These are phyloP conservation scores for Acyrthosiphon pisum DNA, from an alignment of 1,140 invertebrate genomes.

Conservation along the genomic window DNA sequence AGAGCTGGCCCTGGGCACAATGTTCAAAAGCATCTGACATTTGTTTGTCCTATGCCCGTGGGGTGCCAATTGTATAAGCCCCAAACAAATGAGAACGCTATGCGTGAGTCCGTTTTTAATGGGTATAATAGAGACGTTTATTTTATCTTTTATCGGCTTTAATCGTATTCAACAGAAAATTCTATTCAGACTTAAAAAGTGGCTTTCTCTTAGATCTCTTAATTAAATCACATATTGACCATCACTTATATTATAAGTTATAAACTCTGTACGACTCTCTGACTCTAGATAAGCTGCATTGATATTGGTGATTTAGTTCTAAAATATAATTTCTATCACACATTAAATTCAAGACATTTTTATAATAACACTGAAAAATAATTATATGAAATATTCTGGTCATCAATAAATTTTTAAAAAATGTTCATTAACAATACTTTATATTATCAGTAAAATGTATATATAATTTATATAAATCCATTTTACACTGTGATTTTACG, in stretches of 20 bases:
- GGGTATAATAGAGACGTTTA: not conserved
- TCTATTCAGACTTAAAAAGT: not conserved
- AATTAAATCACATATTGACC: not conserved
- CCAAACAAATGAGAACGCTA: not conserved
- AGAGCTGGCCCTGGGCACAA: not conserved
- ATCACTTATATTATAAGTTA: not conserved
- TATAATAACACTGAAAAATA: not conserved
- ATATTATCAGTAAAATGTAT: not conserved
- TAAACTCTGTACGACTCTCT: not conserved
- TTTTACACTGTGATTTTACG: not conserved
- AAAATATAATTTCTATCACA: not conserved
- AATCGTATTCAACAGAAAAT: not conserved
- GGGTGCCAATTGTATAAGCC: not conserved
- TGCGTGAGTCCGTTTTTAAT: not conserved
- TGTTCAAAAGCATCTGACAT: slow-evolving; percentile 13
- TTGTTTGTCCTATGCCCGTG: not conserved
- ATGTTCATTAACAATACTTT: not conserved
- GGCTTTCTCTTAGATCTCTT: not conserved
- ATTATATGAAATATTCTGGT: not conserved
- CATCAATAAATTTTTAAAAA: not conserved
- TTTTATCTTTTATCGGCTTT: not conserved
- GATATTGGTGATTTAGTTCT: not conserved
- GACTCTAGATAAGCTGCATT: no score
- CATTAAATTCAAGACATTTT: not conserved
- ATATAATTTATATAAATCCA: not conserved